Percentiles rank a stretch among this genome's conserved stretches.
These are phyloP conservation scores for Phallusia fumigata DNA, from an alignment of 23 tunicate genomes.

Conservation along the genomic window DNA sequence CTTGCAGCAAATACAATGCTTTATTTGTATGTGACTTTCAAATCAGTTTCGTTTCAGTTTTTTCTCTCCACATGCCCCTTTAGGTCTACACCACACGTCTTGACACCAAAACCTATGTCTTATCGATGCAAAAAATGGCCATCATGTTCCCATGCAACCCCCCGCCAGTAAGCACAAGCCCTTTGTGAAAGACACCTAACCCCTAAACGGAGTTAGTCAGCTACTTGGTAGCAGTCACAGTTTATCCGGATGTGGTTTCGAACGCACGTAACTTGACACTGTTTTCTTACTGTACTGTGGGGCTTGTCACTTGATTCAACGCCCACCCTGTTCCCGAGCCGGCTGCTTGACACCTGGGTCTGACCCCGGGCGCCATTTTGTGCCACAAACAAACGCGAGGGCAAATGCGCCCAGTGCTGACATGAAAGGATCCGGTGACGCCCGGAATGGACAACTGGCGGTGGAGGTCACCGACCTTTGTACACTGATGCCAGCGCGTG, in stretches of 20 bases:
- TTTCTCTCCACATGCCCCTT: too few species aligned
- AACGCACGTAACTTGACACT: background rate
- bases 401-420: background rate
- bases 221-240: background rate
- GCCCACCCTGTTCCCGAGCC: background rate
- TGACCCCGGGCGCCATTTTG: conserved; percentile 8
- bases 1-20: too few species aligned
- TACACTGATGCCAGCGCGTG: background rate
- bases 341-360: background rate
- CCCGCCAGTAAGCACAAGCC: too few species aligned
- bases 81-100: too few species aligned
- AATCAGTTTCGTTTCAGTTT: too few species aligned
- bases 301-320: background rate
- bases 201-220: background rate
- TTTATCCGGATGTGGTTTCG: background rate
- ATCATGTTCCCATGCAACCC: too few species aligned
- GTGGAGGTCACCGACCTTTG: background rate
- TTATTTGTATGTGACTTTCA: too few species aligned
- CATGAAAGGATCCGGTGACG: background rate
- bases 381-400: background rate
- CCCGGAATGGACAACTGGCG: conserved; percentile 4
- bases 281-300: background rate
- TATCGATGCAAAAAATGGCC: too few species aligned
- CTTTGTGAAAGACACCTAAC: too few species aligned
- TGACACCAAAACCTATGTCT: too few species aligned